Percentiles rank a stretch among this genome's conserved stretches.
Evolutionary conservation across 2,797 vertebrate species (phyloP).

Genomic region (Brotula barbata): DNA sequence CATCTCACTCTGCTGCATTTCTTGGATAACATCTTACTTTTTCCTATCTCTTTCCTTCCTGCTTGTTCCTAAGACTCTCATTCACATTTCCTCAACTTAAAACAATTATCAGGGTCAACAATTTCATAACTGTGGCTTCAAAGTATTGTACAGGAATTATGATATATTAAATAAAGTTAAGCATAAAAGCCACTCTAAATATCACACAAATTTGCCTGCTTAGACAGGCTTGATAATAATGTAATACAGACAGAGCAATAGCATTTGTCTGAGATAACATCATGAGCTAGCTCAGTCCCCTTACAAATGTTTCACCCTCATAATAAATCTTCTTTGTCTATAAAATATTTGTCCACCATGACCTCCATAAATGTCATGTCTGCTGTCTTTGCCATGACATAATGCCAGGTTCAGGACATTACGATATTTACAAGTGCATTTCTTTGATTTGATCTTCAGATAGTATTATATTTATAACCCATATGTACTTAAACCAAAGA

Average conservation of each 20-base stretch:
- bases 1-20: conserved; percentile 25
- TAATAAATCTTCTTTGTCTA: conserved; percentile 33
- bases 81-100: neutral
- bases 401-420: conserved; percentile 18
- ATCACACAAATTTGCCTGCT: no score
- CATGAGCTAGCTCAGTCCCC: neutral
- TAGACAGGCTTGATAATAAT: neutral
- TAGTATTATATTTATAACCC: neutral
- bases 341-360: conserved; percentile 31
- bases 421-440: neutral
- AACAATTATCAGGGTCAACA: neutral
- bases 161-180: neutral
- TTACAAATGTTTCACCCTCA: conserved; percentile 35
- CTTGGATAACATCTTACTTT: neutral
- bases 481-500: no score
- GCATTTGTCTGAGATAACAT: neutral
- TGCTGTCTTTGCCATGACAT: conserved; percentile 5
- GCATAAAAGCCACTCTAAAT: no score
- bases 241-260: neutral
- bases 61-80: neutral
- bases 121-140: neutral
- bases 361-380: conserved; percentile 43
- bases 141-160: neutral
- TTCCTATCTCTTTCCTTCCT: neutral
- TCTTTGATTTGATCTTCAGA: neutral